phyloP scores from a whole-genome alignment of 2,113 vertebrate species.

The Nannospalax galili region DNA sequence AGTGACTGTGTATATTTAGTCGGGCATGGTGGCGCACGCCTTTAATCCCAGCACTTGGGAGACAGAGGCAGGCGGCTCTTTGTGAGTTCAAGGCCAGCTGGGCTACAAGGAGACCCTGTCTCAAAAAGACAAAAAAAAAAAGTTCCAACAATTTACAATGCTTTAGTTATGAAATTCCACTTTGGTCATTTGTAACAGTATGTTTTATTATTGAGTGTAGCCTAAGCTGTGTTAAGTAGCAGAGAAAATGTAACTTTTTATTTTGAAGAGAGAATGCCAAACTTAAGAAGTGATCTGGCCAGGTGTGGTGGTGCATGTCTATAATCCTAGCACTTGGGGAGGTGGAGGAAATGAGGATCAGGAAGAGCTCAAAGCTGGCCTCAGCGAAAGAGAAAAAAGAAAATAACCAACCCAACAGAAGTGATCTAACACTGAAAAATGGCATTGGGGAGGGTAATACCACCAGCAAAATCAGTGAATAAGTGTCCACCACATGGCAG shows the following conservation, averaged over 20 bases:
- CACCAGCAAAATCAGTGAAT: background rate
- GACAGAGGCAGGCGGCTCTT: too few relatives aligned
- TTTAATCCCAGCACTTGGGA: too few relatives aligned
- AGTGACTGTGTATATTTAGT: background rate
- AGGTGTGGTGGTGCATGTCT: too few relatives aligned
- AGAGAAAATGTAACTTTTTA: slow-evolving; percentile 12
- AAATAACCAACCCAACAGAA: background rate
- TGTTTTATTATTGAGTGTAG: background rate
- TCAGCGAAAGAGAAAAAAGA: background rate
- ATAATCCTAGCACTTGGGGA: background rate
- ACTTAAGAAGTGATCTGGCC: background rate
- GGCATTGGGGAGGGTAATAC: background rate
- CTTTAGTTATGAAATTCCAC: background rate
- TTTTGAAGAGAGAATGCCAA: slow-evolving; percentile 41
- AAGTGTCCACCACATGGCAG: background rate
- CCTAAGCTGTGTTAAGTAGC: background rate
- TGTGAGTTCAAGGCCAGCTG: too few relatives aligned
- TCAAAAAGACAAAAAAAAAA: too few relatives aligned
- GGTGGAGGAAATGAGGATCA: background rate
- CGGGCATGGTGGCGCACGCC: too few relatives aligned
- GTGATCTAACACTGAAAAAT: background rate
- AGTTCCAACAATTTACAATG: too few relatives aligned
- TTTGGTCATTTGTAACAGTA: background rate
- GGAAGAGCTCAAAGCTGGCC: background rate
- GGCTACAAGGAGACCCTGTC: too few relatives aligned